phyloP scores from a whole-genome alignment of 2,113 vertebrate species.

The Pseudonaja textilis region DNA sequence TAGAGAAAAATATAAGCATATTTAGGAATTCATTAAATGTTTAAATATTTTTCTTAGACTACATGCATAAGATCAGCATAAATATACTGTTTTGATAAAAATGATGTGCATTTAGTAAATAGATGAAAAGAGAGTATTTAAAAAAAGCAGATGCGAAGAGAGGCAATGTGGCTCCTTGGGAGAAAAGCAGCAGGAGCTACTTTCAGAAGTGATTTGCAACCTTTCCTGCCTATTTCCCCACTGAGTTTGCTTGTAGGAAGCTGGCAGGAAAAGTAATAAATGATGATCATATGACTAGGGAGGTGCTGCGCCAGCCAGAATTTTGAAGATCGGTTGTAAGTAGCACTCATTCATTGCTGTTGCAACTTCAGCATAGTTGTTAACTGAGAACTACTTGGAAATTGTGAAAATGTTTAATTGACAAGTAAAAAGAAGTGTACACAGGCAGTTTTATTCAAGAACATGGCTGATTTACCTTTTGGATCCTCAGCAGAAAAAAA shows the following conservation, averaged over 20 bases:
- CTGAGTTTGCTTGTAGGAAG: neutral
- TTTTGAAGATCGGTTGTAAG: neutral
- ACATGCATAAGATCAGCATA: neutral
- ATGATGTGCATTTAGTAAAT: neutral
- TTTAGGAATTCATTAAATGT: neutral
- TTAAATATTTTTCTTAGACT: neutral
- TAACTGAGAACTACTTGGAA: neutral
- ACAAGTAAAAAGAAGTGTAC: neutral
- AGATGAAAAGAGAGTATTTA: neutral
- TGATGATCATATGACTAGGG: neutral
- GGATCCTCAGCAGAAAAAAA: neutral
- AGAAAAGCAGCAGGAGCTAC: neutral
- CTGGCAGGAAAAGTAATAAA: neutral
- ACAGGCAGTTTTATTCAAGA: neutral
- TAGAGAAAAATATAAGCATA: neutral
- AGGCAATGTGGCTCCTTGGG: neutral
- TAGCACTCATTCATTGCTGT: neutral
- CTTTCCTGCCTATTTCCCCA: neutral
- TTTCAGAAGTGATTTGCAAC: neutral
- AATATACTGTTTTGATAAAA: neutral
- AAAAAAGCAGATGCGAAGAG: neutral
- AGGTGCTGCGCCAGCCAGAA: neutral
- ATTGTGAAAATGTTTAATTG: neutral
- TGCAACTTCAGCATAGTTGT: neutral
- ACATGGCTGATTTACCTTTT: neutral